Conservation (phyloP, 1,140 invertebrate species). For the Orchestia grillus region DNA sequence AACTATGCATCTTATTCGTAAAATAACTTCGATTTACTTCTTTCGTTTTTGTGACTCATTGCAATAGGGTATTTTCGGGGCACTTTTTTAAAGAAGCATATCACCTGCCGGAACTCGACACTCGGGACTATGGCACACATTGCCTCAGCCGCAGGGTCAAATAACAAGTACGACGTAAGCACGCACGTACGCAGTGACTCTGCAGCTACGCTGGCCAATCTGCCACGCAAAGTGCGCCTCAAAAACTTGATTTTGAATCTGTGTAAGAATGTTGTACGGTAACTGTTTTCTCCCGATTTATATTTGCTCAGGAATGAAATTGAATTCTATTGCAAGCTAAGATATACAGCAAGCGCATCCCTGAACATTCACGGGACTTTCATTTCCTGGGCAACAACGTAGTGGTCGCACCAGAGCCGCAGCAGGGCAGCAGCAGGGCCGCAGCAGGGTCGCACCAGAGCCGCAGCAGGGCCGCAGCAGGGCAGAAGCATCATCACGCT, state of each 20-base stretch:
- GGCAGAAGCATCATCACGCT: not conserved
- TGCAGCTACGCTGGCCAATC: not conserved
- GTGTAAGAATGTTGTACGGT: not conserved
- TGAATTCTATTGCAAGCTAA: not conserved
- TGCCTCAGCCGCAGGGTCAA: not conserved
- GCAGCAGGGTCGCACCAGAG: too few relatives aligned
- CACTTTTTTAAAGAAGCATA: not conserved
- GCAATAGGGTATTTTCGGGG: too few relatives aligned
- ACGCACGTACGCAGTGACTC: not conserved
- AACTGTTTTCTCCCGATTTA: too few relatives aligned
- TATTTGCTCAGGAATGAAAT: too few relatives aligned
- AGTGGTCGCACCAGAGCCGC: not conserved
- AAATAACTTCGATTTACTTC: too few relatives aligned
- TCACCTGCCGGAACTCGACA: not conserved
- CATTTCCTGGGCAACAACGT: not conserved
- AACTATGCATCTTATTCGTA: too few relatives aligned
- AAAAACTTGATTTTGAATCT: not conserved
- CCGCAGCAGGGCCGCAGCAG: not conserved
- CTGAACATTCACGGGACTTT: not conserved
- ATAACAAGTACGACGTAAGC: too few relatives aligned
- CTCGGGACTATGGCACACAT: not conserved
- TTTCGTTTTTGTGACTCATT: too few relatives aligned
- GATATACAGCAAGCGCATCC: not conserved
- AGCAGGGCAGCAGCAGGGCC: not conserved
- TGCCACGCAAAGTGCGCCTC: not conserved